Evolutionary conservation across 2,888 invertebrate genomes (phyloP), one percentile per base, ranked within the genome.

Genomic region (Beris chalybata): DNA sequence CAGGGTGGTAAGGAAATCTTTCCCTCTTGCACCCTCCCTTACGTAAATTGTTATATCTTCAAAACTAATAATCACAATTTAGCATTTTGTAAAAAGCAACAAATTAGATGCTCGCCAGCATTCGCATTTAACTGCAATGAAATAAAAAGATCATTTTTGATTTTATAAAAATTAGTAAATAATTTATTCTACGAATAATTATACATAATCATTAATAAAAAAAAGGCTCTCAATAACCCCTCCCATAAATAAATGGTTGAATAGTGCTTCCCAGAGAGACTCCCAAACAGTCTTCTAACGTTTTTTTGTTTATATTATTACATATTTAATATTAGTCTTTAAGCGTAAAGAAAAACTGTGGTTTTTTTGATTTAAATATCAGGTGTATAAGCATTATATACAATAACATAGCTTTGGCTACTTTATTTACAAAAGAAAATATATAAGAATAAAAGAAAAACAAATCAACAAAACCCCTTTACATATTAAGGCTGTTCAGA

Each of bases 121-220:
- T 22, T 22, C 22, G 22, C 22, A 22, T 22, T 22, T 22, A 22
- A 22, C 22, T 22, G 22, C 22, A 22, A 22, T 22, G 22, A 22
- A 22, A 22, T 22, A 22, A 22, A 22, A 22, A 22, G 22, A 22
- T 22, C 22, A 38, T 3, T 38, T 3, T 38, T 9, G 7, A 31
- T 30, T n/a, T 54, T 54, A 31, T 52, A 54, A 57, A 57, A 57
- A 57, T 57, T 44, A 45, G 5, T 57, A 57, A 57, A 57, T 43
- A 56, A 44, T 56, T 56, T 56, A 56, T 56, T 56, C 29, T 38
- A 44, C 44, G 44, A 57, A 11, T 45, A 38, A 38, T 38, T 38
- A 9, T 38, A 38, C 38, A 38, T 38, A 38, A 38, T 38, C 38
- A 38, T 22, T 22, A 22, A 38, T 38, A 15, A 57, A 57, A 44